Base-by-base conservation (phyloP, 2,113 vertebrate species). In the Grantiella picta region DNA sequence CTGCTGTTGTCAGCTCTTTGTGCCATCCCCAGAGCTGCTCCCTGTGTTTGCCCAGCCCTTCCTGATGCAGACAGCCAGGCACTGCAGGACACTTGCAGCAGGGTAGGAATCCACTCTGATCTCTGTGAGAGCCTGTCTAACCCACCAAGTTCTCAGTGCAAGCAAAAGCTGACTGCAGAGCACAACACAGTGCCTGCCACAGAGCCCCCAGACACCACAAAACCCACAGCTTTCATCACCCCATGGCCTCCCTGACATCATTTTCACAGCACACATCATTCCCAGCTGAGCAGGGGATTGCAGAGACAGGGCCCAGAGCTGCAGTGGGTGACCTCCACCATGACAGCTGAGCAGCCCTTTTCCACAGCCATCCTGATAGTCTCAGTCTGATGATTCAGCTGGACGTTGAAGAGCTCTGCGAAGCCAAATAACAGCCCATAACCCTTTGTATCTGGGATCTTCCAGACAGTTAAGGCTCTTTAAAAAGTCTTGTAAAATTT, bases 81-180 rank as follows among this genome's bases (percentile, higher is more conserved):
- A 38, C 9, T 5, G 1, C 3, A 4, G 9, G 5, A 1, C 1
- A 1, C 11, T 29, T 44, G 28, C 29, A 36, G 33, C 10, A 9
- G 20, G 2, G 1, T 5, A 44, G 17, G 10, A 91, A 77, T 42
- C 4, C 22, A 81, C 45, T 11, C 19, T 77, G 29, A 1, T 5
- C 15, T 33, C 42, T 36, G 5, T 1, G 0, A 9, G 5, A 10
- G 5, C 4, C 12, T 60, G 10, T 36, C 12, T 19, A 28, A 20
- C 4, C 29, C 38, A 59, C 18, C 10, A 36, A 11, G 21, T n/a
- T 88, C 38, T 68, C 38, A 31, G 5, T 20, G 13, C 1, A 4
- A 64, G 9, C 2, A 5, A 27, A 71, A 64, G 5, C n/a, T 50
- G 28, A 49, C 27, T 93, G 69, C 18, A 45, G 21, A 54, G 15